These are phyloP conservation scores for Herpailurus yagouaroundi DNA, from an alignment of 2,113 vertebrate genomes.

Conservation along the genomic window DNA sequence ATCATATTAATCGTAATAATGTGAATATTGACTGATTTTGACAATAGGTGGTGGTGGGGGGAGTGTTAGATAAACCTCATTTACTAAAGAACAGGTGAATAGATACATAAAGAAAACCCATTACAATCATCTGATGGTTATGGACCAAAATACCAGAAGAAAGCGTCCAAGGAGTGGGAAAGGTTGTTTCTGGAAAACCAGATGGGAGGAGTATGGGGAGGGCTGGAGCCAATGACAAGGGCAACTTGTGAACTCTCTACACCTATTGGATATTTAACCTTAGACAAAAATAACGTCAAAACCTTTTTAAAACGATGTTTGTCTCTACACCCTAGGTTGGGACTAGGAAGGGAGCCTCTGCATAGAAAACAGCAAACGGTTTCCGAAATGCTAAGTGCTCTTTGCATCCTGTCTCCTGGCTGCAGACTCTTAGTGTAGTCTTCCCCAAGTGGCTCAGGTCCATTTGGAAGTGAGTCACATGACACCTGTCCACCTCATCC, in stretches of 20 bases:
- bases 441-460: not conserved
- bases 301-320: not conserved
- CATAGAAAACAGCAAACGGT: not conserved
- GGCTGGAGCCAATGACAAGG: too few relatives aligned
- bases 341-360: not conserved
- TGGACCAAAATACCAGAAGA: not conserved
- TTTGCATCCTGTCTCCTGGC: not conserved
- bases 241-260: not conserved
- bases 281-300: not conserved
- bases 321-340: not conserved
- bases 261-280: not conserved
- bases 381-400: not conserved
- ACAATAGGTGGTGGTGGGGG: not conserved
- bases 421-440: too few relatives aligned
- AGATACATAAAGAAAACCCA: not conserved
- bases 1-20: not conserved
- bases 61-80: not conserved
- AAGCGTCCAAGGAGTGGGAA: not conserved
- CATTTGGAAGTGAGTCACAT: not conserved
- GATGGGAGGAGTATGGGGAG: accelerated
- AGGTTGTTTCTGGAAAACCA: too few relatives aligned
- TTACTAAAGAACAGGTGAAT: not conserved
- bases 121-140: not conserved
- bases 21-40: not conserved
- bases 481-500: not conserved